Percentiles rank a stretch among this genome's conserved stretches.
phyloP scores from a whole-genome alignment of 2,797 vertebrate species.

The Taeniopygia guttata region DNA sequence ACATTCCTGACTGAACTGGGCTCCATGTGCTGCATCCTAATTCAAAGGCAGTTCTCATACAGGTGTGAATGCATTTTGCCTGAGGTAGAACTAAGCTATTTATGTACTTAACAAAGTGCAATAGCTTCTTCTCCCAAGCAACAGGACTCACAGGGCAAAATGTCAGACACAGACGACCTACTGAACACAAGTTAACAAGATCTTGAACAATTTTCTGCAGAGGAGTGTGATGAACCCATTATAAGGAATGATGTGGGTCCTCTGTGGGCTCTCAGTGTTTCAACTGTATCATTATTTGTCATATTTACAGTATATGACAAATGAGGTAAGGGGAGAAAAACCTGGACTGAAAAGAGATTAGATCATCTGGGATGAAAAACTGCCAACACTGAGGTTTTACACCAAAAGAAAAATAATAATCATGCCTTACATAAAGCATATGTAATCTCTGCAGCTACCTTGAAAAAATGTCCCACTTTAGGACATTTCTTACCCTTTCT shows the following conservation, averaged over 20 bases:
- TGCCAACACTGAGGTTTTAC: slow-evolving; percentile 22
- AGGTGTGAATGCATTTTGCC: neutral
- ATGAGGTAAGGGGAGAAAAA: slow-evolving; percentile 53
- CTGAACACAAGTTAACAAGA: slow-evolving; percentile 45
- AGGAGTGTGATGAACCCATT: slow-evolving; percentile 28
- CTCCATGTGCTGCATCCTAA: neutral
- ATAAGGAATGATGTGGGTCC: slow-evolving; percentile 8
- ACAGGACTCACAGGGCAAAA: neutral
- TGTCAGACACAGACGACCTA: neutral
- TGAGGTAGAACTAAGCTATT: neutral
- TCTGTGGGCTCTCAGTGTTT: slow-evolving; percentile 39
- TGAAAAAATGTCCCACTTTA: slow-evolving; percentile 2
- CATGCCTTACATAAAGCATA: slow-evolving; percentile 34
- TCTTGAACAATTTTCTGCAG: slow-evolving; percentile 39
- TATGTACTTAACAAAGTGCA: neutral
- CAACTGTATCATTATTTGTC: slow-evolving; percentile 56
- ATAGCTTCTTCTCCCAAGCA: neutral
- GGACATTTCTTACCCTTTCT: neutral
- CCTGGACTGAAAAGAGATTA: slow-evolving; percentile 55
- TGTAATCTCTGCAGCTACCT: neutral
- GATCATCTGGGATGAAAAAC: slow-evolving; percentile 60
- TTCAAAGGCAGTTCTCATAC: neutral
- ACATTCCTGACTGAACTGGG: neutral
- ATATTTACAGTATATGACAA: slow-evolving; percentile 63
- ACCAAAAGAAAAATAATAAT: slow-evolving; percentile 36